Evolutionary conservation across 2,113 vertebrate species (phyloP), one percentile per base, ranked within the genome.

Genomic region (Laticauda colubrina): DNA sequence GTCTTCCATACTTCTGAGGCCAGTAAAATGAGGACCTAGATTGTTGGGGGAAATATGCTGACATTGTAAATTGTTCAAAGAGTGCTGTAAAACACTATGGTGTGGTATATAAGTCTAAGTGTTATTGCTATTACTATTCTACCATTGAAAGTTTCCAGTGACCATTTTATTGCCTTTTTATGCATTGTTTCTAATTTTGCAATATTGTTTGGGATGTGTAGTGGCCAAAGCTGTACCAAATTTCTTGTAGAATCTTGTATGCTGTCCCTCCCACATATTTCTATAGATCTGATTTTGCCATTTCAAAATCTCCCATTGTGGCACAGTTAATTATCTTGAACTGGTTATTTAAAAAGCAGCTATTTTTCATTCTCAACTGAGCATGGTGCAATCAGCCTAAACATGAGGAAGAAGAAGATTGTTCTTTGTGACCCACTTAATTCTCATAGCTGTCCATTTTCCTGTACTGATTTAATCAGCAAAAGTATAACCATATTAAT

Each of bases 311-410:
- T 29, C n/a, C 69, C 15, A 45, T 93, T 21, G 93, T 91, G 55
- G 26, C 34, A 94, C 93, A 88, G 29, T 90, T 95, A 51, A 86
- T 92, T 85, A 89, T 57, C 85, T 69, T 92, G n/a, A 92, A 87
- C 90, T 93, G 64, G 88, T 93, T 75, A 93, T 91, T 94, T 94
- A 94, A 91, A 95, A 90, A 89, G 93, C 91, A 91, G 89, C 81
- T 59, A 56, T 93, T 89, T 94, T 95, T 95, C 91, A 95, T 94
- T 93, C 94, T 81, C 91, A 89, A 90, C 92, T 94, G 93, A 93
- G 91, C 26, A 87, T 45, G 61, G 92, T 93, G 69, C 91, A 94
- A 92, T 87, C 93, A 64, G 26, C 92, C 75, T 89, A 91, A 94
- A 91, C 85, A 45, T 48, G 69, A 53, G 85, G 91, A 9, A 59